Conservation (phyloP, 2,113 vertebrate species). For the Callipepla californica region DNA sequence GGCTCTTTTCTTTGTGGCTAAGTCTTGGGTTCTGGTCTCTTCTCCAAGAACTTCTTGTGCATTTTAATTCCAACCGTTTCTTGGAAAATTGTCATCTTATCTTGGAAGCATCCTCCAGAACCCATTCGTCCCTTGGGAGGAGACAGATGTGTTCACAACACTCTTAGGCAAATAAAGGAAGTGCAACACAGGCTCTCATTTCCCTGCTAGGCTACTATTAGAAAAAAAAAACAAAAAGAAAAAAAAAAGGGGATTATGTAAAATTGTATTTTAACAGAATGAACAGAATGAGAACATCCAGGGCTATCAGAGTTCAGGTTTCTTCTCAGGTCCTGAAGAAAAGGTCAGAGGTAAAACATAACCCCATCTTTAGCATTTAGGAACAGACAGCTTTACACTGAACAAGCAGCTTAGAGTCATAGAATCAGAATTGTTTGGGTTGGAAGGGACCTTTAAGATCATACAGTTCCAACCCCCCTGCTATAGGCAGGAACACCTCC, state of each 20-base stretch:
- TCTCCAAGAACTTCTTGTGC: not conserved
- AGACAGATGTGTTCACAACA: not conserved
- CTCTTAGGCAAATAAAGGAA: not conserved
- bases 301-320: not conserved
- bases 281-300: not conserved
- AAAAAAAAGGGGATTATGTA: too few relatives aligned
- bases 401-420: not conserved
- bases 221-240: too few relatives aligned
- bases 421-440: too few relatives aligned
- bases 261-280: not conserved
- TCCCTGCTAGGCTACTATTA: not conserved
- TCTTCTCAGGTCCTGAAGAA: not conserved
- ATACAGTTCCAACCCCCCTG: too few relatives aligned
- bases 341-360: not conserved
- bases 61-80: not conserved
- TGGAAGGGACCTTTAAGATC: too few relatives aligned
- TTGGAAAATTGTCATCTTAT: not conserved
- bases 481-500: too few relatives aligned
- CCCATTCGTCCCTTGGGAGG: fast-evolving
- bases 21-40: not conserved
- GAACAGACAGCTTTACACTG: not conserved
- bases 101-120: not conserved
- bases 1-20: not conserved
- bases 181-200: not conserved
- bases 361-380: not conserved